Evolutionary conservation across 2,888 invertebrate genomes (phyloP).

Genomic region (Serripes groenlandicus): DNA sequence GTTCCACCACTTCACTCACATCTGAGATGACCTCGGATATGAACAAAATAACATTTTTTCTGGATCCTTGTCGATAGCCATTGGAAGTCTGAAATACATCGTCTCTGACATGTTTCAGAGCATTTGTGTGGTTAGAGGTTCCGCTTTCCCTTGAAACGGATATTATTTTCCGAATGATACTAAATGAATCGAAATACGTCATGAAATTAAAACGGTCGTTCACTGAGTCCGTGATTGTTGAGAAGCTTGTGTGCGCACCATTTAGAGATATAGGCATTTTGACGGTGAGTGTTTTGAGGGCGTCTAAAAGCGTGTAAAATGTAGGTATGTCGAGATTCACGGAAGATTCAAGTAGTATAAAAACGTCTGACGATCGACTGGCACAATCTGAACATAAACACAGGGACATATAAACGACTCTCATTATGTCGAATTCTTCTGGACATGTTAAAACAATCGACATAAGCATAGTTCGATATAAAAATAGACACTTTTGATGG

Average conservation of each 20-base stretch:
- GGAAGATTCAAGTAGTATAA: background rate
- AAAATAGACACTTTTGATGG: background rate
- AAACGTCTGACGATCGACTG: background rate
- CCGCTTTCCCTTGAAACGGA: background rate
- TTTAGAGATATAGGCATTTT: background rate
- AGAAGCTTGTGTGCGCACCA: background rate
- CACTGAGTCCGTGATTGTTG: background rate
- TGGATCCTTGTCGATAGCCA: background rate
- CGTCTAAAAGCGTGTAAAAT: background rate
- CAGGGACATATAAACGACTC: too few relatives aligned
- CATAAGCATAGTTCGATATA: background rate
- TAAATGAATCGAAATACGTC: background rate
- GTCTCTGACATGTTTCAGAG: background rate
- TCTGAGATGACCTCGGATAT: background rate
- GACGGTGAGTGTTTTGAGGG: background rate
- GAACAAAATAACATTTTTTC: background rate
- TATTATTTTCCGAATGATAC: background rate
- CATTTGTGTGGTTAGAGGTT: background rate
- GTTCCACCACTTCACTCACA: background rate
- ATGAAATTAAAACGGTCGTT: background rate
- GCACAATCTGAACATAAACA: slow-evolving; percentile 4
- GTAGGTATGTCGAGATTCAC: background rate
- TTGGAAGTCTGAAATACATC: background rate
- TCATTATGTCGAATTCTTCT: background rate
- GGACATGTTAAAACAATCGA: background rate